A percentile compares a stretch with the other conserved stretches of the same genome.
These are phyloP conservation scores for Melinaea menophilus DNA, from an alignment of 2,888 invertebrate species.

Conservation along the genomic window DNA sequence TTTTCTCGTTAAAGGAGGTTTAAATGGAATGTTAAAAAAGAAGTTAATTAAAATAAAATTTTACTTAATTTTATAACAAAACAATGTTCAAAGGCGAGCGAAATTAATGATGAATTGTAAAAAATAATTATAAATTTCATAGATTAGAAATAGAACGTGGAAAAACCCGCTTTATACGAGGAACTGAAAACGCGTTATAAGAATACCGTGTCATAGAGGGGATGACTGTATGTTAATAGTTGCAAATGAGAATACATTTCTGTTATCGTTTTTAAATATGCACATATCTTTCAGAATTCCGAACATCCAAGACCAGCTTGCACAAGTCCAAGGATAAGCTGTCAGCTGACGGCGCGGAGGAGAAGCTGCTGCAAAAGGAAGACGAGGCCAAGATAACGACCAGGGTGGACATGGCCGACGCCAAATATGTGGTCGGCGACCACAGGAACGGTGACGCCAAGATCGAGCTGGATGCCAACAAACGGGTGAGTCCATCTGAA, in stretches of 20 bases:
- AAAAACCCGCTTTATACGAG: too few species aligned
- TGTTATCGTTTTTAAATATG: not conserved
- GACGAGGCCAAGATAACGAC: slow-evolving; percentile 77
- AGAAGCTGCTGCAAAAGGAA: slow-evolving; percentile 81
- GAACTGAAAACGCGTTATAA: too few species aligned
- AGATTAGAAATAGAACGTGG: too few species aligned
- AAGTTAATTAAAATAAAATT: too few species aligned
- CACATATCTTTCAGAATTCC: slow-evolving; percentile 46
- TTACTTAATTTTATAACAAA: too few species aligned
- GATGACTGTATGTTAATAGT: not conserved
- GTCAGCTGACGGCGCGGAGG: slow-evolving; percentile 82
- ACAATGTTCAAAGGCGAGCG: too few species aligned
- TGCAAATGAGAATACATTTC: not conserved
- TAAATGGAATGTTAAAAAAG: too few species aligned
- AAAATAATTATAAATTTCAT: too few species aligned
- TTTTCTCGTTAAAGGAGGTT: too few species aligned
- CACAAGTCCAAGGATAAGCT: slow-evolving; percentile 68
- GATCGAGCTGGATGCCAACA: slow-evolving; percentile 86
- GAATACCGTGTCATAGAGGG: too few species aligned
- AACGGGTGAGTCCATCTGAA: slow-evolving; percentile 59
- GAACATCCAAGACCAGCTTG: slow-evolving; percentile 57
- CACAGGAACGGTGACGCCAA: slow-evolving; percentile 93
- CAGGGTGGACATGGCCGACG: slow-evolving; percentile 81
- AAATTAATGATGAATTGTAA: too few species aligned
- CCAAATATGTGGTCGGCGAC: slow-evolving; percentile 85